Conservation (phyloP, 2,797 vertebrate genomes). For the Tapirus indicus region DNA sequence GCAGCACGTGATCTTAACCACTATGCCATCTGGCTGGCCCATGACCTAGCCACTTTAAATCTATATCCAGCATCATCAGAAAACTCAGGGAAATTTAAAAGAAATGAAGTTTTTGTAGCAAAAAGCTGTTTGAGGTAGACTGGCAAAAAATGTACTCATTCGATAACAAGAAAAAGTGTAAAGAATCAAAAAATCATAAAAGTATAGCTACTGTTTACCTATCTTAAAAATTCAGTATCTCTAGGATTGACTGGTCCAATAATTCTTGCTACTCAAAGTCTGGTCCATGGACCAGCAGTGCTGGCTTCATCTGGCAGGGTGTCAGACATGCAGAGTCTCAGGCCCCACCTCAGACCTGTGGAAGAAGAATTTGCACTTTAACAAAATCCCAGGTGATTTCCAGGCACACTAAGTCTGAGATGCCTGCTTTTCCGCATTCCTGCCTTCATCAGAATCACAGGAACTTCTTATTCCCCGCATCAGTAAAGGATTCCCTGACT, state of each 20-base stretch:
- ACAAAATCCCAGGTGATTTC: neutral
- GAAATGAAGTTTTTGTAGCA: neutral
- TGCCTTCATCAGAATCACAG: neutral
- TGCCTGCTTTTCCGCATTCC: neutral
- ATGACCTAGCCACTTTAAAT: neutral
- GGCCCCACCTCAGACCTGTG: neutral
- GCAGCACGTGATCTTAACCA: no score
- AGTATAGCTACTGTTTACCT: neutral
- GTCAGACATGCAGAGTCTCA: neutral
- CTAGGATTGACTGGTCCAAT: neutral
- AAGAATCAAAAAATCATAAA: slow-evolving; percentile 44
- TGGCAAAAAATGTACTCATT: neutral
- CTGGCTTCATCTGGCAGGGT: neutral
- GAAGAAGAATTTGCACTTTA: neutral
- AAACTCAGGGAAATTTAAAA: neutral
- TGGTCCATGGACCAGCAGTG: neutral
- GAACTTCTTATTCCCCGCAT: neutral
- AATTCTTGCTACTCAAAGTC: neutral
- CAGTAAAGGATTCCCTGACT: neutral
- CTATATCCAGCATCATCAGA: neutral
- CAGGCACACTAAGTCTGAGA: neutral
- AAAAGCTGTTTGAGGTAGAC: neutral
- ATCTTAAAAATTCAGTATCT: neutral
- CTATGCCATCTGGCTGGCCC: no score
- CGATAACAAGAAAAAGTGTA: neutral